phyloP scores from a whole-genome alignment of 1,140 invertebrate species.

The Pogonognathellus flavescens region DNA sequence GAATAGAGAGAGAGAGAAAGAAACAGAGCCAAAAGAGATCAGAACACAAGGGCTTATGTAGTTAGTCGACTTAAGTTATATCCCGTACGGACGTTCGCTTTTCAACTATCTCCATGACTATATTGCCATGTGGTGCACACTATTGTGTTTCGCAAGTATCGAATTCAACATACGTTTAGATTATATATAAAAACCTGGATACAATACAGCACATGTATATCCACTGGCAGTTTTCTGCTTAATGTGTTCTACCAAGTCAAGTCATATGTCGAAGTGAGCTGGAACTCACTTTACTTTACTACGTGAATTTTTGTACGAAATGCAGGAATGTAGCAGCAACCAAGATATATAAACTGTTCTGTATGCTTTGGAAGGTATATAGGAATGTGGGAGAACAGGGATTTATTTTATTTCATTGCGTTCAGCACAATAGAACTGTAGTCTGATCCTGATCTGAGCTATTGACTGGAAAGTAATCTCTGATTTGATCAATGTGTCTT shows the following conservation, averaged over 20 bases:
- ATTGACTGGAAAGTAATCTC: slow-evolving; percentile 46
- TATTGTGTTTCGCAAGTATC: not conserved
- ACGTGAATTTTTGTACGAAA: not conserved
- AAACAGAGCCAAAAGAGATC: not conserved
- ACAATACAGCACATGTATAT: not conserved
- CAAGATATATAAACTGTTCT: no score
- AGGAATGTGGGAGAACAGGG: not conserved
- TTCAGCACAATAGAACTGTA: not conserved
- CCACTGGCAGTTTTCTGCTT: no score
- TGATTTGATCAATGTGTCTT: slow-evolving; percentile 41
- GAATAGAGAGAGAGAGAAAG: not conserved
- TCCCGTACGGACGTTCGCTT: not conserved
- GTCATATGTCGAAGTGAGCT: no score
- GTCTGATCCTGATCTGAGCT: not conserved
- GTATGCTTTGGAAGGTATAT: no score
- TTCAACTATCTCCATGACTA: not conserved
- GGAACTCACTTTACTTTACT: not conserved
- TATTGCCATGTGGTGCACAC: not conserved
- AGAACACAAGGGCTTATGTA: not conserved
- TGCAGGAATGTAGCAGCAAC: no score
- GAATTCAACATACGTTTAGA: no score
- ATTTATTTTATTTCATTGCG: slow-evolving; percentile 40
- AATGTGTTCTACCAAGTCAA: no score
- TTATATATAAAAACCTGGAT: not conserved
- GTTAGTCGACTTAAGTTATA: slow-evolving; percentile 7